phyloP scores from a whole-genome alignment of 2,797 vertebrate species.

The Balearica regulorum region DNA sequence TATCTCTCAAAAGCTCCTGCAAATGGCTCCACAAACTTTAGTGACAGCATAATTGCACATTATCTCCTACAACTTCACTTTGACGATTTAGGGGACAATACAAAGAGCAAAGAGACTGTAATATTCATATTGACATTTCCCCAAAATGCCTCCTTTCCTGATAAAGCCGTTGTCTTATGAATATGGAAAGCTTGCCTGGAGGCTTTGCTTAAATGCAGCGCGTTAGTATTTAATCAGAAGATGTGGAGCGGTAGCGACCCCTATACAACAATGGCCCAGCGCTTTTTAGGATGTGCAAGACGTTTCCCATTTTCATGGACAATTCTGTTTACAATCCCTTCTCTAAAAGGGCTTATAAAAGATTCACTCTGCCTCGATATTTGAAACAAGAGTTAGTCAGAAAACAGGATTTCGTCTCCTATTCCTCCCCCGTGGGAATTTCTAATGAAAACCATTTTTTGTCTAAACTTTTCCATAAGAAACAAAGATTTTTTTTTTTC shows the following conservation, averaged over 20 bases:
- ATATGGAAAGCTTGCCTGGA: conserved; percentile 39
- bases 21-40: background rate
- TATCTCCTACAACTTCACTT: conserved; percentile 3
- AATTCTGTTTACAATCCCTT: conserved; percentile 16
- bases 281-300: background rate
- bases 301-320: conserved; percentile 8
- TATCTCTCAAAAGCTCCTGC: background rate
- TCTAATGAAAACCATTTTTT: conserved; percentile 19
- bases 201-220: background rate
- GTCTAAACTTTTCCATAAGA: background rate
- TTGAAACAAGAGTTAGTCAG: conserved; percentile 4
- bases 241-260: background rate
- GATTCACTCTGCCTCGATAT: background rate
- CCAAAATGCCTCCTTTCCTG: background rate
- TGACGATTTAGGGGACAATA: background rate
- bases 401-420: background rate
- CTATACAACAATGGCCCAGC: background rate
- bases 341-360: conserved; percentile 25
- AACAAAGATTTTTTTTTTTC: background rate
- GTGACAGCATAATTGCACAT: conserved; percentile 35
- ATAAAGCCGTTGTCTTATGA: background rate
- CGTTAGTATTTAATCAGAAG: background rate
- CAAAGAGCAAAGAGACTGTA: conserved; percentile 12
- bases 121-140: conserved; percentile 44
- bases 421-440: background rate